A percentile compares a stretch with the other conserved stretches of the same genome.
phyloP scores from a whole-genome alignment of 2,113 vertebrate species.

The Aphelocoma coerulescens region DNA sequence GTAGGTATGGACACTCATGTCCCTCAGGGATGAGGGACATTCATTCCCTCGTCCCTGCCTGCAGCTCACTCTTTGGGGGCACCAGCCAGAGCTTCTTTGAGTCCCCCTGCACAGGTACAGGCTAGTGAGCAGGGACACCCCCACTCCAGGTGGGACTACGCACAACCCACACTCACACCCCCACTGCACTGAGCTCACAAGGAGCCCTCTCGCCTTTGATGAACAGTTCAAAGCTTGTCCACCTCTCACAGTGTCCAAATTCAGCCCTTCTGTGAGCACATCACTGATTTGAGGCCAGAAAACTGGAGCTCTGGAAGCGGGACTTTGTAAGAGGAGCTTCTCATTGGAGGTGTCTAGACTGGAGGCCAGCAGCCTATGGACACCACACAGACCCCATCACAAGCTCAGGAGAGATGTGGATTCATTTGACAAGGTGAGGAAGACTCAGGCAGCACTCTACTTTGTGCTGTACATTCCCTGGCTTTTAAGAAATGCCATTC shows the following conservation, averaged over 20 bases:
- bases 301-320: neutral
- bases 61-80: rapidly evolving
- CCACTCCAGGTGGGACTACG: rapidly evolving
- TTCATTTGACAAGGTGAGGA: neutral
- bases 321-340: neutral
- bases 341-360: neutral
- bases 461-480: neutral
- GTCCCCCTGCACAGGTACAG: neutral
- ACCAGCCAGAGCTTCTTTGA: neutral
- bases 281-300: neutral
- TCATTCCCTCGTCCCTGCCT: neutral
- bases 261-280: rapidly evolving
- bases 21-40: no score
- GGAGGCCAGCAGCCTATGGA: neutral
- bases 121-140: neutral
- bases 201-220: neutral
- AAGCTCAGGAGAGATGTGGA: neutral
- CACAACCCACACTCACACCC: neutral
- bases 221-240: neutral
- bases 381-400: rapidly evolving
- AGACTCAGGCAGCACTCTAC: neutral
- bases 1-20: no score
- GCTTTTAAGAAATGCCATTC: neutral
- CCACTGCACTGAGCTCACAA: neutral
- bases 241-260: neutral